Evolutionary conservation across 1,140 invertebrate species (phyloP), one percentile per base, ranked within the genome.

Genomic region (Ridgeia piscesae): DNA sequence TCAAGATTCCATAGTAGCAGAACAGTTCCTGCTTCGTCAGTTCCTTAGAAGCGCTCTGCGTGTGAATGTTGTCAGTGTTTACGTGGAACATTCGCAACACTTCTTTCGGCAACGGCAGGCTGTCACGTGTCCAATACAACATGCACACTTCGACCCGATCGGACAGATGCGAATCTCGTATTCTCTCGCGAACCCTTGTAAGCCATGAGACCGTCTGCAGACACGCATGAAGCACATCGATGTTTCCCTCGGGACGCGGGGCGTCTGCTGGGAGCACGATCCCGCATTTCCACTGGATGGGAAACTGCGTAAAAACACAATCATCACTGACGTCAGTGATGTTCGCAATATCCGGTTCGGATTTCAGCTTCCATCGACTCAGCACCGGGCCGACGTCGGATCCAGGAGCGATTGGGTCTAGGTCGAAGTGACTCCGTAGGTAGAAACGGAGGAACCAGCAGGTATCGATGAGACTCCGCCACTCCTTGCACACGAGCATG

Each of bases 401-500:
- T 33, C 48, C 91, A 6, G n/a, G n/a, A n/a, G 11, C 48, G 34
- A 58, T 21, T 17, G 91, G 33, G 48, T 42, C 33, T 31, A 21
- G 6, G 34, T 48, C 48, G 42, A 42, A 91, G 14, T 91, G 34
- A n/a, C 91, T 35, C 14, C 48, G 34, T 17, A 91, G 14, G 4
- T 58, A 91, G 14, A 48, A 35, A 11, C 91, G 34, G 35, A 35
- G 48, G 91, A 91, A 91, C 33, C 33, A 33, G 48, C 91, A 91
- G 2, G 91, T 91, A n/a, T 91, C 91, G 34, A 91, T 91, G 91
- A 91, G 91, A 58, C 91, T 91, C 1, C 91, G 91, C 91, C 34
- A 91, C 31, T 91, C 91, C 48, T 91, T 91, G 91, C 91, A 91
- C 34, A 91, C 91, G 34, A 91, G 33, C 91, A 91, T 91, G 42